Evolutionary conservation across 2,113 vertebrate species (phyloP).

Genomic region (Seriola aureovittata): DNA sequence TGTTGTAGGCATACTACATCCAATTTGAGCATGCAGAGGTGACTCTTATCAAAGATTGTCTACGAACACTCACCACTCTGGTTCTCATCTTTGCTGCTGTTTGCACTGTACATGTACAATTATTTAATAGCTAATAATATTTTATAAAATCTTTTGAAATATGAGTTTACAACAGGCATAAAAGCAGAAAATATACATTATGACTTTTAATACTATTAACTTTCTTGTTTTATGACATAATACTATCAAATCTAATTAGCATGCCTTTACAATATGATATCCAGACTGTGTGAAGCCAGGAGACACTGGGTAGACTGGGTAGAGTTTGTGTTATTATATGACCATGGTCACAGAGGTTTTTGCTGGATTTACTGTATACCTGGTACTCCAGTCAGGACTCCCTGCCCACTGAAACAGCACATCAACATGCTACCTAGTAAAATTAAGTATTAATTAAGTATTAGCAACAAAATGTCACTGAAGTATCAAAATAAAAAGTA

Average conservation of each 20-base stretch:
- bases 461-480: background rate
- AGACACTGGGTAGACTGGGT: background rate
- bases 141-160: background rate
- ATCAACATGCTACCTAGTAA: background rate
- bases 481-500: no score
- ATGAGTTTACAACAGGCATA: background rate
- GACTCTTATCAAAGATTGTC: background rate
- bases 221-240: background rate
- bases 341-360: background rate
- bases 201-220: background rate
- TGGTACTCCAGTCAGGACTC: no score
- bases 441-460: background rate
- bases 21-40: background rate
- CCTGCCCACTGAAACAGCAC: no score
- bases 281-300: background rate
- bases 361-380: background rate
- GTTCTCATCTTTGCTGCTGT: background rate
- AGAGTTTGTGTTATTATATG: background rate
- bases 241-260: background rate
- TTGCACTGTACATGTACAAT: background rate
- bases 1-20: constrained; percentile 2
- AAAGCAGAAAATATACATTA: background rate
- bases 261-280: background rate
- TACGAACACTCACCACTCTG: no score
- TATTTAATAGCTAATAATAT: background rate